These are phyloP conservation scores for Potorous gilbertii DNA, from an alignment of 2,797 vertebrate genomes.

Conservation along the genomic window DNA sequence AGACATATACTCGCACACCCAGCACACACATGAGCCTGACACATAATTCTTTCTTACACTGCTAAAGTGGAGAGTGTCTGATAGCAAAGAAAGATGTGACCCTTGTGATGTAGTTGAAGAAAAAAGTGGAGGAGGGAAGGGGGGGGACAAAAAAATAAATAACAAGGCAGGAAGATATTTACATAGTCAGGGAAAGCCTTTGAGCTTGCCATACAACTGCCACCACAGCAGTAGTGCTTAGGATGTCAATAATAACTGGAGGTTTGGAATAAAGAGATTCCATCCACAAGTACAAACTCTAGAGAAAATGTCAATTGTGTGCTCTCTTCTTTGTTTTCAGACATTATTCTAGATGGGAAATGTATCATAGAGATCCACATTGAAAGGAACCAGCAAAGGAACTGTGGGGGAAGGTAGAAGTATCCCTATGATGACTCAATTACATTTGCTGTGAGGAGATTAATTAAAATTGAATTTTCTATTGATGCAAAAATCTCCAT, in stretches of 20 bases:
- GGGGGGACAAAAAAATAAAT: slow-evolving; percentile 62
- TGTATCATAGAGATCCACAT: slow-evolving; percentile 43
- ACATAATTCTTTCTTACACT: slow-evolving; percentile 67
- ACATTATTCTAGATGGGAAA: slow-evolving; percentile 27
- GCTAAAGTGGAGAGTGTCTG: slow-evolving; percentile 62
- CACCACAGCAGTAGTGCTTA: slow-evolving; percentile 11
- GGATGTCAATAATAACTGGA: slow-evolving; percentile 54
- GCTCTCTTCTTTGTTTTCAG: slow-evolving; percentile 68
- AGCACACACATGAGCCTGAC: slow-evolving; percentile 11
- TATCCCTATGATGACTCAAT: slow-evolving; percentile 76
- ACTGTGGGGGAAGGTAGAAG: slow-evolving; percentile 52
- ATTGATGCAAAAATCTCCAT: slow-evolving; percentile 79
- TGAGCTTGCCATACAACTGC: slow-evolving; percentile 46
- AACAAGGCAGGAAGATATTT: slow-evolving; percentile 73
- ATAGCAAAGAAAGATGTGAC: slow-evolving; percentile 68
- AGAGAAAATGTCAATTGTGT: background rate
- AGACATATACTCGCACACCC: slow-evolving; percentile 44
- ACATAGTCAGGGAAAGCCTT: slow-evolving; percentile 43
- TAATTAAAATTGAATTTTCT: slow-evolving; percentile 84
- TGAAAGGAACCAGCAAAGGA: slow-evolving; percentile 25
- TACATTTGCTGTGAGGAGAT: slow-evolving; percentile 81
- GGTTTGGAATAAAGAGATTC: slow-evolving; percentile 64
- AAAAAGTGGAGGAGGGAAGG: slow-evolving; percentile 49
- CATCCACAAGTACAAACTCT: background rate
- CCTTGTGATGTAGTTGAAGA: slow-evolving; percentile 59